Evolutionary conservation across 2,797 vertebrate genomes (phyloP), one percentile per base, ranked within the genome.

Genomic region (Alfaro cultratus): DNA sequence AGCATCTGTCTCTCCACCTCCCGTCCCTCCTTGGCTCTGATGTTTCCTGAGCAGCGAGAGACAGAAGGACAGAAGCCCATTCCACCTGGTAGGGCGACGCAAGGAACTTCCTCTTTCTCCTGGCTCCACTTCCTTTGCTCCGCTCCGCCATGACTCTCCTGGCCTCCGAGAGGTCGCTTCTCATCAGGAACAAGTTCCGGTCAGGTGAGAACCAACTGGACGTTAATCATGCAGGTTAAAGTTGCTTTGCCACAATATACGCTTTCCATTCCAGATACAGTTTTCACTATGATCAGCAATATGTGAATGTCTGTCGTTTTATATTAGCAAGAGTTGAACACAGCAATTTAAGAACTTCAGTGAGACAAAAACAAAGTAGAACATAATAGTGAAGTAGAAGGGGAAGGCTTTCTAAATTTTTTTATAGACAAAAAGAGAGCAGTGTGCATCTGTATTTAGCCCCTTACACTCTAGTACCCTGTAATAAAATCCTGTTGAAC

Each of bases 111-210:
- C 89, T 88, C 87, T 88, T 89, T 88, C 82, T 90, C 82, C 88
- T 82, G 80, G 29, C 85, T 85, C 80, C 83, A 49, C 78, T 82
- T 85, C 86, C 86, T 82, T 77, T 75, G 6, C 87, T 87, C 83
- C 79, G 43, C 77, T 73, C 82, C 85, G 49, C 77, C 90, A 97
- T 97, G 97, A 97, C 97, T 34, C 96, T 97, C 90, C 93, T 96
- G 86, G 96, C 97, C 84, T 97, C 97, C 23, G 96, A 98, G 94
- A 97, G 96, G 93, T 98, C 97, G 3, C 95, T 97, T 83, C 96
- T 98, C 92, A 97, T 98, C 93, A 95, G 97, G 84, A 97, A 96
- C 95, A 98, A 97, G 94, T 98, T 98, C 91, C 97, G 97, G 88
- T 97, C 97, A 93, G 97, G 97, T 98, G 96, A 97, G 97, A 62